Base-by-base conservation (phyloP, 2,888 invertebrate genomes). In the Parnassius orleans region DNA sequence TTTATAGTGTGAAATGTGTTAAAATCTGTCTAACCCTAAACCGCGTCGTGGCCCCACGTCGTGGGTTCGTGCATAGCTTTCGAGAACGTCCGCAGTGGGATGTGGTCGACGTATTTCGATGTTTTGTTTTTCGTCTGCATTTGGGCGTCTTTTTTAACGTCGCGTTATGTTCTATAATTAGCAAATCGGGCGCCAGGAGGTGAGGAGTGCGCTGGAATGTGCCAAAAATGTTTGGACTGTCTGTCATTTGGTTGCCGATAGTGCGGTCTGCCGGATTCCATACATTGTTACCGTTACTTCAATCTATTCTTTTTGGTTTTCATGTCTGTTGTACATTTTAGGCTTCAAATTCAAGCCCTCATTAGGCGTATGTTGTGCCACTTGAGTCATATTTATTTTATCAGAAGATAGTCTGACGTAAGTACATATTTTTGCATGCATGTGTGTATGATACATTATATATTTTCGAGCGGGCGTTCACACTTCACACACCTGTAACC, bases 1-100 rank as follows among this genome's bases (percentile, higher is more conserved):
- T 86, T 33, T 88, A 78, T 83, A 84, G 86, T 88, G 89, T 81
- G 81, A 83, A 84, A 84, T 86, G 89, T 88, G 87, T 83, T 87
- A 81, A 83, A 81, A 85, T 80, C 83, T 79, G 84, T 86, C 88
- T 90, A 90, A 90, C 90, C 90, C 89, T 83, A 88, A 86, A 84
- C 77, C 86, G 86, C 87, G 88, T 89, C 91, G 90, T 87, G 91
- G 90, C 89, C 90, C 87, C 91, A 90, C 90, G 90, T 87, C 86
- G 84, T 83, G 84, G 81, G 77, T 80, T 84, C 79, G 83, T 85
- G 82, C 80, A 79, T 80, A 76, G 84, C 83, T 86, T 89, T 89
- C 85, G 85, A 87, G 84, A 87, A 90, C 82, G 84, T 86, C 90
- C 83, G 81, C 83, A 85, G 78, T 81, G 80, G 80, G 75, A 78